Evolutionary conservation across 30 jellyfish, hydroid and myxozoan species (phyloP).

Genomic region (Hydractinia echinata): DNA sequence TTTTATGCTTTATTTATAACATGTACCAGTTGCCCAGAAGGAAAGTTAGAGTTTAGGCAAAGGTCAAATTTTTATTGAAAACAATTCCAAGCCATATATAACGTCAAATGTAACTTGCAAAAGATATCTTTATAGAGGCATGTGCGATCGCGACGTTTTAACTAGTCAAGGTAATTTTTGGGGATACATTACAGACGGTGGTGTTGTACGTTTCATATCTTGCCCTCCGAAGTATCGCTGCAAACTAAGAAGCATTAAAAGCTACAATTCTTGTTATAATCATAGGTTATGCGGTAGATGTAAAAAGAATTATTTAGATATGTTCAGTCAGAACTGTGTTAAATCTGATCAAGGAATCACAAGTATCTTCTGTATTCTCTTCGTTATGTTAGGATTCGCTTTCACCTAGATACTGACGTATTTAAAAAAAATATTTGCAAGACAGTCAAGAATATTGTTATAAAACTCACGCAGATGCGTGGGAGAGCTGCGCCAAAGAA

Average conservation of each 20-base stretch:
- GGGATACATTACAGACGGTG: not conserved
- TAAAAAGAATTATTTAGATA: not conserved
- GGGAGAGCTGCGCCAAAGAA: not conserved
- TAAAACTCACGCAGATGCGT: not conserved
- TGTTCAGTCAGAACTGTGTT: not conserved
- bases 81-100: not conserved
- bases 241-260: not conserved
- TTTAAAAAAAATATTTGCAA: not conserved
- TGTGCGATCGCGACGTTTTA: not conserved
- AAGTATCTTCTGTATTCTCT: not conserved
- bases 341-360: not conserved
- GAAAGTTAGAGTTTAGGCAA: not conserved
- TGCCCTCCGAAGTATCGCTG: slow-evolving; percentile 9
- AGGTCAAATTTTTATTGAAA: not conserved
- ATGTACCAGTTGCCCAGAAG: not conserved
- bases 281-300: slow-evolving; percentile 1
- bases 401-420: not conserved
- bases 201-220: not conserved
- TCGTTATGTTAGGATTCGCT: not conserved
- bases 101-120: not conserved
- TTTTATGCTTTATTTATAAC: not conserved
- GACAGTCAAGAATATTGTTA: not conserved
- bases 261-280: not conserved
- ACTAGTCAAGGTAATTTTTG: slow-evolving; percentile 6
- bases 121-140: not conserved